Evolutionary conservation across 2,113 vertebrate species (phyloP), one percentile per base, ranked within the genome.

Genomic region (Gavialis gangeticus): DNA sequence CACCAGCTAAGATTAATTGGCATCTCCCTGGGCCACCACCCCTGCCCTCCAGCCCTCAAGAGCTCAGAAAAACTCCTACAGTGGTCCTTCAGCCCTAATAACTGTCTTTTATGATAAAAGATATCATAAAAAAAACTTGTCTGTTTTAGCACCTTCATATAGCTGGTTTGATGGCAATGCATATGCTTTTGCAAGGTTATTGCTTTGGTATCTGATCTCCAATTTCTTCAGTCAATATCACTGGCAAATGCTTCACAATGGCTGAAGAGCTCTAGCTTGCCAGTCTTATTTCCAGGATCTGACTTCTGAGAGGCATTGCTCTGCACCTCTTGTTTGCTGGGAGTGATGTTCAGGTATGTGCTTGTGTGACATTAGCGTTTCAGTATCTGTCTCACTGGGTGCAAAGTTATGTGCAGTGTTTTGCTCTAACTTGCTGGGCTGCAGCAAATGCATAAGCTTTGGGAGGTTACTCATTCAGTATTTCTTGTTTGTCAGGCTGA

Each of bases 351-450:
- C 56, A 88, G 37, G 59, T 12, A 73, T 15, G 71, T 6, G 12
- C 76, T 85, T 91, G 82, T 73, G 15, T 89, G 86, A 69, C 73
- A 46, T 27, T 71, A 85, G 82, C 79, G 15, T 37, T 90, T 91
- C 84, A 55, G 22, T 77, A 60, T 94, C 12, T 58, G 82, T 64
- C 69, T 95, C 69, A 81, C 91, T 91, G 91, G 95, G 88, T 93
- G 83, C 55, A 63, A n/a, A 16, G 76, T 88, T 94, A 95, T 90
- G 79, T 8, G 30, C 10, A 88, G 75, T 30, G 71, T 85, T 82
- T 91, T 95, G 90, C 77, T 89, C 87, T 82, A 69, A 93, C 93
- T 92, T 96, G 90, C 88, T 88, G 46, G 27, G 76, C 73, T 94
- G 93, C 84, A 91, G 90, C 25, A 87, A 85, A 17, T 2, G 7